Conservation (phyloP, 1,140 invertebrate species). For the Spodoptera litura region DNA sequence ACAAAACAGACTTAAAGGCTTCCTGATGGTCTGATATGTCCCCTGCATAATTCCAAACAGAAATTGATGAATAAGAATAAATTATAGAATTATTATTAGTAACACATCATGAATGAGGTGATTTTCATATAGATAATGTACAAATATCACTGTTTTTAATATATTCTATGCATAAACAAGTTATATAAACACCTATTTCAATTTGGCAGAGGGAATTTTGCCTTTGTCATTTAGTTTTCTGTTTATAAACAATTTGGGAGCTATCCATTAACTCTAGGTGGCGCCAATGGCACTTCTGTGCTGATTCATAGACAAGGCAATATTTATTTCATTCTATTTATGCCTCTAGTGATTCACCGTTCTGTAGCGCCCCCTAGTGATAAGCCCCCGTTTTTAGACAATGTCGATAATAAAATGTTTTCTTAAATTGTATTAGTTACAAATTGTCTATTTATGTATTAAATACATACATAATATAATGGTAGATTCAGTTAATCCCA, state of each 20-base stretch:
- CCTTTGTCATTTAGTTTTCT: conserved; percentile 5
- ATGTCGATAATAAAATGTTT: conserved; percentile 4
- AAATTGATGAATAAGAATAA: conserved; percentile 14
- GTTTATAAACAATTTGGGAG: conserved; percentile 10
- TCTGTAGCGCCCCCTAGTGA: not conserved
- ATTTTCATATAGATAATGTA: conserved; percentile 8
- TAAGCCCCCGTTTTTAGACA: conserved; percentile 7
- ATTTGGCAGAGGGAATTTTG: conserved; percentile 34
- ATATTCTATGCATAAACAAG: conserved; percentile 16
- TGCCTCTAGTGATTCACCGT: not conserved
- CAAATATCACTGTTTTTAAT: conserved; percentile 25
- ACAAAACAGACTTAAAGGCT: conserved; percentile 25
- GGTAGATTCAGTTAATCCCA: no score
- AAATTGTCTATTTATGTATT: conserved; percentile 19
- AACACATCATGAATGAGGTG: conserved; percentile 11
- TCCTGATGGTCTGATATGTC: conserved; percentile 39
- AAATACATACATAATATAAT: no score
- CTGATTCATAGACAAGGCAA: no score
- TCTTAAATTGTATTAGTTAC: conserved; percentile 10
- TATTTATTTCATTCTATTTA: no score
- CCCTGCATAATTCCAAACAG: conserved; percentile 27
- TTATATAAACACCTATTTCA: conserved; percentile 34
- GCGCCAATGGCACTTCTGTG: not conserved
- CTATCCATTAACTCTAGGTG: not conserved
- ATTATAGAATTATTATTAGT: not conserved